phyloP scores from a whole-genome alignment of 1,140 invertebrate genomes.

The Fopius arisanus region DNA sequence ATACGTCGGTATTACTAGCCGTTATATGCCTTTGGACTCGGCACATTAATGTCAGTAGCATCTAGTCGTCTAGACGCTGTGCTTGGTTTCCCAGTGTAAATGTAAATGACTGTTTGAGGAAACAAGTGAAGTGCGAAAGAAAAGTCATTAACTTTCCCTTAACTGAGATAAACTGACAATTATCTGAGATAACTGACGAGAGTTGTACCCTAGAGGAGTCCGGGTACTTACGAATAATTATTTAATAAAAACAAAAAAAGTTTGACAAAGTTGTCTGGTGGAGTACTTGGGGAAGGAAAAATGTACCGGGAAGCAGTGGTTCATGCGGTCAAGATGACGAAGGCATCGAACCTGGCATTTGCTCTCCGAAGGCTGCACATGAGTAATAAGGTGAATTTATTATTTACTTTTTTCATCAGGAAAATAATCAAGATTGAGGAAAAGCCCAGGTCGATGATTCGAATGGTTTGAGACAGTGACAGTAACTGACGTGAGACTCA shows the following conservation, averaged over 20 bases:
- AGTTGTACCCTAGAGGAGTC: too few species aligned
- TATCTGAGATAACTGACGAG: not conserved
- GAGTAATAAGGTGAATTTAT: conserved; percentile 39
- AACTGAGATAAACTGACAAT: not conserved
- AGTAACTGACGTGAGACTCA: not conserved
- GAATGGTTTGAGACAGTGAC: not conserved
- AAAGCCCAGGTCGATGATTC: not conserved
- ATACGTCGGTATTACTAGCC: conserved; percentile 8
- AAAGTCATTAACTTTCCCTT: not conserved
- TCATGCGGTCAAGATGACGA: conserved; percentile 38
- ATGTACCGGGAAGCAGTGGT: conserved; percentile 36
- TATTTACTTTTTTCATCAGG: not conserved
- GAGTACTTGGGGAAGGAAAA: not conserved
- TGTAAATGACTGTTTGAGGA: conserved; percentile 3
- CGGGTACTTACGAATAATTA: too few species aligned
- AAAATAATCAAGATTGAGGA: too few species aligned
- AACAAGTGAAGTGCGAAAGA: not conserved
- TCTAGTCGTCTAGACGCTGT: conserved; percentile 39
- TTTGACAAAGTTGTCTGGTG: too few species aligned
- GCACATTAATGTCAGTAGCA: conserved; percentile 36
- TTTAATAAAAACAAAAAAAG: too few species aligned
- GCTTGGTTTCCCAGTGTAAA: conserved; percentile 2
- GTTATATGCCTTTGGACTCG: not conserved
- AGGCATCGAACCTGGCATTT: conserved; percentile 34
- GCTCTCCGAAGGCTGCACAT: conserved; percentile 41